Base-by-base conservation (phyloP, 2,888 invertebrate species). In the Lasioglossum villosulum region DNA sequence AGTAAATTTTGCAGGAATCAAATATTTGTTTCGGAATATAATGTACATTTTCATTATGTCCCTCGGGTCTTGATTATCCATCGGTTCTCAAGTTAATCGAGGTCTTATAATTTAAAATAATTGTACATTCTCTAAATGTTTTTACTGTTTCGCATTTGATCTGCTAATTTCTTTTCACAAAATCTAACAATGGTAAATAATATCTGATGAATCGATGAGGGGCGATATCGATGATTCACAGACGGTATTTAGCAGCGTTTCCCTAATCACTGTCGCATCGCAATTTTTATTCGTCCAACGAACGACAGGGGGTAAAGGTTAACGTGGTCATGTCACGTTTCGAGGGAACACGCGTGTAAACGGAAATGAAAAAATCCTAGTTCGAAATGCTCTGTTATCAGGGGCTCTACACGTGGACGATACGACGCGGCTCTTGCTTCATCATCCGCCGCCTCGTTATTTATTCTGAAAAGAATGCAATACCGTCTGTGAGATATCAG, bases 401-500 rank as follows among this genome's bases (percentile, higher is more conserved):
- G 19, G n/a, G 14, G 16, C 75, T 37, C 66, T 30, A 45, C 23
- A 48, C 68, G 39, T 39, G 37, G 63, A 75, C 70, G 78, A 71
- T n/a, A 42, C 77, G 39, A 68, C 77, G 72, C 76, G 72, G 48
- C 73, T 81, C 78, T 72, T 81, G 86, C 89, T 88, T 88, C 89
- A 88, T 89, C 88, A 86, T 83, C 82, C 80, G 42, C 34, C 37
- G 72, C 45, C 84, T 83, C 83, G 86, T 89, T 88, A 87, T 88
- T 86, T 89, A 89, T 89, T 86, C 88, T 76, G 78, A 89, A 84
- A 89, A 78, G 82, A 89, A 80, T 80, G 90, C 85, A 85, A 88
- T 84, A 84, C 37, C 78, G 82, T 76, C 79, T 82, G 83, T 63
- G 86, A 90, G 90, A 90, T 90, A 90, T 90, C 90, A 90, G 88